phyloP scores from a whole-genome alignment of 2,113 vertebrate species.

The Barbus barbus region DNA sequence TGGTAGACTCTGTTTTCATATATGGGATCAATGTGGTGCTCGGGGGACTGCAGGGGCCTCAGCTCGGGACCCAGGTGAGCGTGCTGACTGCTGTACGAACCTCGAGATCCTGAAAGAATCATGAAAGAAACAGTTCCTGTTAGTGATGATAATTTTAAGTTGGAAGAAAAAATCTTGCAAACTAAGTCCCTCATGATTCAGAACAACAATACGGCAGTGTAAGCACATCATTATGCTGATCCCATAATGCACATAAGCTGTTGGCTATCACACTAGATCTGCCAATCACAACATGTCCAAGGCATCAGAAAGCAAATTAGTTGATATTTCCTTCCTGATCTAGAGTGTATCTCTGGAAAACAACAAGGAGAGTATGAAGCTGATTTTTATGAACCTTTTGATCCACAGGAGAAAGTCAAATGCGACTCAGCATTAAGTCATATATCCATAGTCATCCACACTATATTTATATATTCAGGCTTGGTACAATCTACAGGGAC shows the following conservation, averaged over 20 bases:
- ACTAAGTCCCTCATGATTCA: background rate
- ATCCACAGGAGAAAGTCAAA: background rate
- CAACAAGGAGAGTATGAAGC: background rate
- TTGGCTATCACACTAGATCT: background rate
- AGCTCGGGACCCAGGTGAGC: slow-evolving; percentile 88
- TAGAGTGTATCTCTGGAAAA: slow-evolving; percentile 4
- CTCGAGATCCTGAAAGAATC: slow-evolving; percentile 84
- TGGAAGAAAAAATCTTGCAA: background rate
- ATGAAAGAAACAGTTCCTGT: background rate
- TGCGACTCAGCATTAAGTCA: too few species aligned
- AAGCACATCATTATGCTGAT: background rate
- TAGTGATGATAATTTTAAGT: background rate
- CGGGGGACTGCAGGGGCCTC: slow-evolving; percentile 93
- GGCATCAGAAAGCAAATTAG: background rate
- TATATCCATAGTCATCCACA: background rate
- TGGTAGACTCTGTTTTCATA: slow-evolving; percentile 97
- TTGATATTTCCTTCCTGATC: slow-evolving; percentile 22
- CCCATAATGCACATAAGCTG: background rate
- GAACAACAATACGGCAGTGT: background rate
- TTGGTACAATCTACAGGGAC: too few species aligned
- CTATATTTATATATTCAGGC: background rate
- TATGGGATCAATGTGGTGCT: slow-evolving; percentile 96
- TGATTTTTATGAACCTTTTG: background rate
- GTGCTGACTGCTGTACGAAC: slow-evolving; percentile 95
- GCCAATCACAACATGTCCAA: slow-evolving; percentile 12